These are phyloP conservation scores for Larimichthys crocea DNA, from an alignment of 2,113 vertebrate genomes.

Conservation along the genomic window DNA sequence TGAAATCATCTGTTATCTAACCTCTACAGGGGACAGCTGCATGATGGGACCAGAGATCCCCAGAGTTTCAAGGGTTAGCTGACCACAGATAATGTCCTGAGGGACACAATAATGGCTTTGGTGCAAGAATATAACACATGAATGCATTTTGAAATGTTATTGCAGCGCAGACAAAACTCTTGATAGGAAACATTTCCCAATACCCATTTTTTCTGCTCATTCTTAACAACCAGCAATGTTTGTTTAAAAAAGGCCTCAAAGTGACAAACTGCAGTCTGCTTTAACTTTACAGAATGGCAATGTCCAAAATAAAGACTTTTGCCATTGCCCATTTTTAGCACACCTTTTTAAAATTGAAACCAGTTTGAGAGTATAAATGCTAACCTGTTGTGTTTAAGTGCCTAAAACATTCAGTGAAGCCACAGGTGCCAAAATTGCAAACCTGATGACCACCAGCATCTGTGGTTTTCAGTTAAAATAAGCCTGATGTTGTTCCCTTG, in stretches of 20 bases:
- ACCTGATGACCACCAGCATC: neutral
- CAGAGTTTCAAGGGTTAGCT: conserved; percentile 35
- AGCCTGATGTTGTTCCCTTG: neutral
- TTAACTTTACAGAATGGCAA: neutral
- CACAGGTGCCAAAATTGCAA: neutral
- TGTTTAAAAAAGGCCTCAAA: neutral
- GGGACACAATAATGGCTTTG: conserved; percentile 26
- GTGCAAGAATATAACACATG: neutral
- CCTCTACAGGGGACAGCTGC: conserved; percentile 53
- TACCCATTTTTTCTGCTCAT: neutral
- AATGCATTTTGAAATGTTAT: neutral
- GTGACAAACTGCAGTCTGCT: neutral
- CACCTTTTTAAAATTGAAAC: neutral
- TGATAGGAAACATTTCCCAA: conserved; percentile 1
- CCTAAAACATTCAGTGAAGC: neutral
- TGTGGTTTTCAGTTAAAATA: neutral
- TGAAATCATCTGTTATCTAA: conserved; percentile 62
- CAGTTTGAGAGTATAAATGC: neutral
- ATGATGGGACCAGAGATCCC: conserved; percentile 28
- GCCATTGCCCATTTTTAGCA: neutral
- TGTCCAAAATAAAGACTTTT: neutral
- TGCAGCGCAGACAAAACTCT: neutral
- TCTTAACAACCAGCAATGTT: neutral
- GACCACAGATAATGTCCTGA: conserved; percentile 39
- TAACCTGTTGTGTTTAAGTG: no score